phyloP scores from a whole-genome alignment of 2,797 vertebrate species.

The Stomatorhinus walkeri region DNA sequence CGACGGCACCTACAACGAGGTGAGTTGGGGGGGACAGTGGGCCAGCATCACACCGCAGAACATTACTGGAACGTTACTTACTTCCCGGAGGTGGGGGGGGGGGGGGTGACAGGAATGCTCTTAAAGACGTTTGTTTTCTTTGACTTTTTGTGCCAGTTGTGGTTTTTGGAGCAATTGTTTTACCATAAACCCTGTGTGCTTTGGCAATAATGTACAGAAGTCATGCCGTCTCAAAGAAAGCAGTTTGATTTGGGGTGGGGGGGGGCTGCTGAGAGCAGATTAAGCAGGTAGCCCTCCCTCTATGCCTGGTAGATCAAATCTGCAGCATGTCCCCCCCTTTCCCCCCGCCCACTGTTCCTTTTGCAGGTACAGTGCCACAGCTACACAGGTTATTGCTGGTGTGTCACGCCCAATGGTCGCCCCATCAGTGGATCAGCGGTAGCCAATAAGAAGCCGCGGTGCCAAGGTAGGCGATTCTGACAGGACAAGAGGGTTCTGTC shows the following conservation, averaged over 20 bases:
- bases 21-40: constrained; percentile 38
- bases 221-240: neutral
- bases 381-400: constrained; percentile 98
- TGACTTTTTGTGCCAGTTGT: constrained; percentile 1
- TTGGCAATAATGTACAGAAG: neutral
- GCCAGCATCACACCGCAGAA: neutral
- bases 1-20: constrained; percentile 93
- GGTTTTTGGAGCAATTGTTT: constrained; percentile 10
- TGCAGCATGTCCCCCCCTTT: neutral
- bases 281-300: neutral
- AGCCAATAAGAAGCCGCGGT: constrained; percentile 90
- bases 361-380: constrained; percentile 92
- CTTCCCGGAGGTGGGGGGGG: neutral
- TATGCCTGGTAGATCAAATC: neutral
- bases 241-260: neutral
- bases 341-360: neutral
- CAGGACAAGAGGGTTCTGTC: neutral
- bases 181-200: neutral
- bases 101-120: neutral
- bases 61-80: neutral
- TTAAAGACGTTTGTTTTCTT: constrained; percentile 8
- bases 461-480: constrained; percentile 73
- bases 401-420: constrained; percentile 84
- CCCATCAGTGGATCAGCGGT: constrained; percentile 93
- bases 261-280: neutral